phyloP scores from a whole-genome alignment of 1,140 invertebrate genomes.

The Daktulosphaira vitifoliae region DNA sequence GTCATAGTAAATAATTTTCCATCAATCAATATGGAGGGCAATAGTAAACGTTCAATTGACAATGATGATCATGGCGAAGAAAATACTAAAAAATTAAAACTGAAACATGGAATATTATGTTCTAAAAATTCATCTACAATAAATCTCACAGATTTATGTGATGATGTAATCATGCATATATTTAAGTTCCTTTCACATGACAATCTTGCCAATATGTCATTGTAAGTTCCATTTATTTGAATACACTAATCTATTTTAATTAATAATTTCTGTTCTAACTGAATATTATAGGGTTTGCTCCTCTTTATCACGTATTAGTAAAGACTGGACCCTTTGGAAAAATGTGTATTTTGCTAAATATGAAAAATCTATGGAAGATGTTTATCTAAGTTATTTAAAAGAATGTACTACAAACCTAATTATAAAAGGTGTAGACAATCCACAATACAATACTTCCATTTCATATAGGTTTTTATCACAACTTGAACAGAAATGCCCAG shows the following conservation, averaged over 20 bases:
- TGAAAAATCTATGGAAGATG: constrained; percentile 6
- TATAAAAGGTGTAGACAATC: background rate
- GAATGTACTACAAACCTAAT: background rate
- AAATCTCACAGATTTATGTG: background rate
- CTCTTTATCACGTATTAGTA: background rate
- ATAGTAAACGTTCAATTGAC: no score
- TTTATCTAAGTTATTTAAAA: constrained; percentile 13
- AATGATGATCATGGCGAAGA: no score
- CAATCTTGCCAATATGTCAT: constrained; percentile 16
- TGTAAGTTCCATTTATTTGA: background rate
- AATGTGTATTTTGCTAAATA: background rate
- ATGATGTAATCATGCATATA: constrained; percentile 14
- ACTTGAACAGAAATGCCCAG: constrained; percentile 7
- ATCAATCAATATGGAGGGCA: no score
- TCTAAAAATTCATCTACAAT: background rate
- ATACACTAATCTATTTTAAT: background rate
- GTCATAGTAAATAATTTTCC: no score
- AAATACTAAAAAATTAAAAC: no score
- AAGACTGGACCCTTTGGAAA: constrained; percentile 26
- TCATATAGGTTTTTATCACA: constrained; percentile 14
- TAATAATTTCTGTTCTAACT: background rate
- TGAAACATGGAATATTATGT: no score
- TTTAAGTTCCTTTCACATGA: constrained; percentile 1
- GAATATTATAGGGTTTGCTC: background rate
- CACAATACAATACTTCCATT: background rate